These are phyloP conservation scores for Anser brachyrhynchus DNA, from an alignment of 2,113 vertebrate genomes.

Conservation along the genomic window DNA sequence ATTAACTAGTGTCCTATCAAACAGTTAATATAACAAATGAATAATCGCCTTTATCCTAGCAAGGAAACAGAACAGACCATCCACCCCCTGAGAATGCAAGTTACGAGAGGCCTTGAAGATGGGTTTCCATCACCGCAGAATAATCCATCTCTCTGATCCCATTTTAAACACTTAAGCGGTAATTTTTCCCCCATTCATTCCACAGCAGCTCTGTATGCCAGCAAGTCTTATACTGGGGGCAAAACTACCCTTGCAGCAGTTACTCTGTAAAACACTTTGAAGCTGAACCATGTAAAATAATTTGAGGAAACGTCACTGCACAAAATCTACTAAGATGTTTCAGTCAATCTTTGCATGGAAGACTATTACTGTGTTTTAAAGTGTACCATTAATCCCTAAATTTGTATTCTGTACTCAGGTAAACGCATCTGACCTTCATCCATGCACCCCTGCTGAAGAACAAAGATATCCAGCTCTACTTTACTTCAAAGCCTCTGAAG, in stretches of 20 bases:
- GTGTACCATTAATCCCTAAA: background rate
- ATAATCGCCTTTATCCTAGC: background rate
- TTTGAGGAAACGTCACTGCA: background rate
- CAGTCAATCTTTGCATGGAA: background rate
- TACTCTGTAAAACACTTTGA: background rate
- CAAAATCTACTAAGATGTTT: background rate
- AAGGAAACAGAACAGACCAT: background rate
- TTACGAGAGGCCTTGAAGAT: background rate
- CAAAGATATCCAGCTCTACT: background rate
- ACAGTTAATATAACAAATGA: background rate
- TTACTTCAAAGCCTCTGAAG: background rate
- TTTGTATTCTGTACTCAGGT: background rate
- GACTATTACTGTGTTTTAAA: background rate
- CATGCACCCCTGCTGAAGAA: background rate
- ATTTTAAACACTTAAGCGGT: background rate
- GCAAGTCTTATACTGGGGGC: background rate
- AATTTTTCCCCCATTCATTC: background rate
- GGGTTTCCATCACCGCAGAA: background rate
- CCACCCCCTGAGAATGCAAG: background rate
- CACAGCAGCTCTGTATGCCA: background rate
- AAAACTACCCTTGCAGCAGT: background rate
- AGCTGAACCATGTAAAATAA: background rate
- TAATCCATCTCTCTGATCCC: background rate
- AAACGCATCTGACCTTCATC: rapidly evolving
- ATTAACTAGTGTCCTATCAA: background rate